Conservation (phyloP, 1,140 invertebrate species). For the Drosophila yakuba region DNA sequence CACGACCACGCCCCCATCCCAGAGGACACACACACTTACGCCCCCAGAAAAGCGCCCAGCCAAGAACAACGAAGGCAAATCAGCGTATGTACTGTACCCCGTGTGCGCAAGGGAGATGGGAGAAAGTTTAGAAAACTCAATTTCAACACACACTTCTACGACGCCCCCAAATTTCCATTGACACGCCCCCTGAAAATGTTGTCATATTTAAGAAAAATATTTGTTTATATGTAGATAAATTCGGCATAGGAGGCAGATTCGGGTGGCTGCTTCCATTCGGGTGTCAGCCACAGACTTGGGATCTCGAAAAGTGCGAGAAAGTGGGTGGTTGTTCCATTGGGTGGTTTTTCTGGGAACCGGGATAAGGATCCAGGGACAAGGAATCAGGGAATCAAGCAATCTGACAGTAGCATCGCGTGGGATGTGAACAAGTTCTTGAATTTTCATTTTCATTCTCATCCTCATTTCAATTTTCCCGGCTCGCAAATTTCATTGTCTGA, state of each 20-base stretch:
- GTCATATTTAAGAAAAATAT: slow-evolving; percentile 81
- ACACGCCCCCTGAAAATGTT: slow-evolving; percentile 64
- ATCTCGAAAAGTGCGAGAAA: slow-evolving; percentile 30
- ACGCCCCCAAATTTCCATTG: slow-evolving; percentile 55
- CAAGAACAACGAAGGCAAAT: slow-evolving; percentile 59
- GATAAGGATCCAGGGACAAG: slow-evolving; percentile 30
- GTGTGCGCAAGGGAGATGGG: slow-evolving; percentile 16
- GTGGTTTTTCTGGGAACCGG: slow-evolving; percentile 34
- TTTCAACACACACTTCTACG: slow-evolving; percentile 63
- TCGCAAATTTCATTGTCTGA: slow-evolving; percentile 73
- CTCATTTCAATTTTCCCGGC: slow-evolving; percentile 58
- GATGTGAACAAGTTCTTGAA: slow-evolving; percentile 73
- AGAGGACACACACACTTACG: slow-evolving; percentile 15
- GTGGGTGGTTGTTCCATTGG: slow-evolving; percentile 17
- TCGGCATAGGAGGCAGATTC: slow-evolving; percentile 19
- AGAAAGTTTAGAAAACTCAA: slow-evolving; percentile 77
- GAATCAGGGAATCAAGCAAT: slow-evolving; percentile 16
- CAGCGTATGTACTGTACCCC: slow-evolving; percentile 28
- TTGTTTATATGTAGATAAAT: slow-evolving; percentile 81
- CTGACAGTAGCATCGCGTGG: slow-evolving; percentile 42
- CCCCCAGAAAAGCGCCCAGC: slow-evolving; percentile 18
- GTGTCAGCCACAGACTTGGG: slow-evolving; percentile 63
- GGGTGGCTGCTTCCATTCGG: slow-evolving; percentile 49
- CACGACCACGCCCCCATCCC: slow-evolving; percentile 50
- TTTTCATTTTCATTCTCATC: slow-evolving; percentile 70